phyloP scores from a whole-genome alignment of 2,888 invertebrate genomes.

The Lampropteryx suffumata region DNA sequence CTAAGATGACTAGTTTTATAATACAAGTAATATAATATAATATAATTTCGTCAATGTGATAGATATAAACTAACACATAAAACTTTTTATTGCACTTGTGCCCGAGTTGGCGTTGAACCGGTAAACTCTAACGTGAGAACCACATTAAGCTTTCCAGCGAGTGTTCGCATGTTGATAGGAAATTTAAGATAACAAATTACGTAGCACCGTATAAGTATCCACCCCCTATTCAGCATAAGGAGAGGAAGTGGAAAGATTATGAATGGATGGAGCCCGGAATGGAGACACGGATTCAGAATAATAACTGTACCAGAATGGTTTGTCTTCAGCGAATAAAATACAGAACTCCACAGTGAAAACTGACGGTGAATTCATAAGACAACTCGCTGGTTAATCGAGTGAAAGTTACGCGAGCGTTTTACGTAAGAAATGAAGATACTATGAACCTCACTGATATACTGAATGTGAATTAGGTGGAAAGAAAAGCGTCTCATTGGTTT shows the following conservation, averaged over 20 bases:
- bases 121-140: conserved; percentile 29
- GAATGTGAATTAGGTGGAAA: conserved; percentile 70
- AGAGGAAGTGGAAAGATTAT: conserved; percentile 44
- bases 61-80: conserved; percentile 25
- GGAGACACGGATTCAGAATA: conserved; percentile 48
- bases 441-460: conserved; percentile 61
- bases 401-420: conserved; percentile 73
- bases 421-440: conserved; percentile 69
- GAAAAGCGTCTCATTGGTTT: conserved; percentile 64
- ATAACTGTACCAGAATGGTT: conserved; percentile 55
- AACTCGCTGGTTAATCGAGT: conserved; percentile 68
- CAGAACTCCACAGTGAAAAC: conserved; percentile 50
- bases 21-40: no score
- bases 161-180: conserved; percentile 33
- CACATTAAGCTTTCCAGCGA: conserved; percentile 33
- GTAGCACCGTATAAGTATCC: conserved; percentile 28
- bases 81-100: conserved; percentile 23
- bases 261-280: conserved; percentile 42
- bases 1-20: conserved; percentile 1
- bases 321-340: conserved; percentile 50
- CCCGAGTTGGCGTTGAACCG: conserved; percentile 24
- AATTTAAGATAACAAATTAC: conserved; percentile 34
- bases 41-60: conserved; percentile 13
- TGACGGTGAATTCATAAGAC: conserved; percentile 58
- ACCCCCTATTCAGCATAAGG: conserved; percentile 26